Conservation (phyloP, 2,888 invertebrate species). For the Ichneumoninae sp. region DNA sequence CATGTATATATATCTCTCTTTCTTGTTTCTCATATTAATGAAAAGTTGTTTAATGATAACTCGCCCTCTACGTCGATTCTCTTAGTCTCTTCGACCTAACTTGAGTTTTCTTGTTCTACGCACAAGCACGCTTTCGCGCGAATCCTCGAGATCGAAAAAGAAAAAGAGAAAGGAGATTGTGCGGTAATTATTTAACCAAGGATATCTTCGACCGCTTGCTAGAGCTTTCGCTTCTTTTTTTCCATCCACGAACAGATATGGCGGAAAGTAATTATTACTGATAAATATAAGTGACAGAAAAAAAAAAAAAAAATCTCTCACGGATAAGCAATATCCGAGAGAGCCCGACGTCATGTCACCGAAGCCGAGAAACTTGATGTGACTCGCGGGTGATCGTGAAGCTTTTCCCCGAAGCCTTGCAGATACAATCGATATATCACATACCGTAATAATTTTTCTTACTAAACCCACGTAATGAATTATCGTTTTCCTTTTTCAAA, state of each 20-base stretch:
- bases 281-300: conserved; percentile 16
- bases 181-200: conserved; percentile 73
- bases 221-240: conserved; percentile 73
- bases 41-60: conserved; percentile 48
- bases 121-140: conserved; percentile 74
- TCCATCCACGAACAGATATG: conserved; percentile 68
- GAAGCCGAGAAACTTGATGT: conserved; percentile 21
- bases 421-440: conserved; percentile 39
- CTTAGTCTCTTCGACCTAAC: conserved; percentile 73
- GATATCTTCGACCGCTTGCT: conserved; percentile 73
- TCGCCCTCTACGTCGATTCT: conserved; percentile 67
- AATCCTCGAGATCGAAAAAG: conserved; percentile 74
- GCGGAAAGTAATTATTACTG: conserved; percentile 59
- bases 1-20: conserved; percentile 3
- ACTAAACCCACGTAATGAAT: conserved; percentile 17
- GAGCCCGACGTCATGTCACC: conserved; percentile 9
- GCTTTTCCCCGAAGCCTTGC: conserved; percentile 57
- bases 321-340: conserved; percentile 12
- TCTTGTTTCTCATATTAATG: conserved; percentile 40
- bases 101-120: conserved; percentile 74
- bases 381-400: conserved; percentile 45
- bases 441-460: conserved; percentile 44
- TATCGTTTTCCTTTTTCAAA: conserved; percentile 36
- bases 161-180: conserved; percentile 73
- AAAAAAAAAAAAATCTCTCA: not conserved